phyloP scores from a whole-genome alignment of 23 tunicate genomes.

The Botrylloides violaceus region DNA sequence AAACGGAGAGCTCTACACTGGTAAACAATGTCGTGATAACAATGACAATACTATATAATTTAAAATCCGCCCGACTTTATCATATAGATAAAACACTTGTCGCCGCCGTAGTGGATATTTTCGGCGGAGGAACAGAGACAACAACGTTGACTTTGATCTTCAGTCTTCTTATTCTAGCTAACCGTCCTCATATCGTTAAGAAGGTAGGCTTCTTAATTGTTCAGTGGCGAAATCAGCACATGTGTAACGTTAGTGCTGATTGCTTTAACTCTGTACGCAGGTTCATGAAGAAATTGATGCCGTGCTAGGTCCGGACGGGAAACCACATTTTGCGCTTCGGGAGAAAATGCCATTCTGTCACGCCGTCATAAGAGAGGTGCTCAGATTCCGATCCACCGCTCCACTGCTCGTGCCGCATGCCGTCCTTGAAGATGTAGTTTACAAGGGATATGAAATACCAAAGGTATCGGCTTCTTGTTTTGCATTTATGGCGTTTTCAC shows the following conservation, averaged over 20 bases:
- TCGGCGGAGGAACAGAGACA: conserved; percentile 10
- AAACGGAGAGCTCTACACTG: neutral
- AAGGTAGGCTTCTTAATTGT: neutral
- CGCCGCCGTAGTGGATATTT: neutral
- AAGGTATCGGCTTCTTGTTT: no score
- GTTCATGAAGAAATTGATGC: conserved; percentile 27
- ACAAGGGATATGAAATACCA: neutral
- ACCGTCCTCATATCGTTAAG: conserved; percentile 1
- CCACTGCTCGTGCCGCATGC: conserved; percentile 7
- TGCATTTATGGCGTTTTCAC: no score
- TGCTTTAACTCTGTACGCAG: no score
- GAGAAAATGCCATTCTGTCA: conserved; percentile 14
- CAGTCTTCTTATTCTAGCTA: conserved; percentile 8
- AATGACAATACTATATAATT: neutral
- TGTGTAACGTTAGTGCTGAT: no score
- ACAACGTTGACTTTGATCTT: neutral
- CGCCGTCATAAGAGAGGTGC: conserved; percentile 3
- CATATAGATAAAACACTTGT: conserved; percentile 3
- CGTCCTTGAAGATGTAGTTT: neutral
- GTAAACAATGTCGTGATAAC: neutral
- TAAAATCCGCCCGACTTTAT: neutral
- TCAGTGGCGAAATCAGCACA: no score
- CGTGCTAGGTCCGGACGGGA: conserved; percentile 11
- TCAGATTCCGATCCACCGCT: conserved; percentile 5
- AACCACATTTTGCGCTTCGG: neutral